Evolutionary conservation across 1,140 invertebrate genomes (phyloP), one percentile per base, ranked within the genome.

Genomic region (Augochlora pura): DNA sequence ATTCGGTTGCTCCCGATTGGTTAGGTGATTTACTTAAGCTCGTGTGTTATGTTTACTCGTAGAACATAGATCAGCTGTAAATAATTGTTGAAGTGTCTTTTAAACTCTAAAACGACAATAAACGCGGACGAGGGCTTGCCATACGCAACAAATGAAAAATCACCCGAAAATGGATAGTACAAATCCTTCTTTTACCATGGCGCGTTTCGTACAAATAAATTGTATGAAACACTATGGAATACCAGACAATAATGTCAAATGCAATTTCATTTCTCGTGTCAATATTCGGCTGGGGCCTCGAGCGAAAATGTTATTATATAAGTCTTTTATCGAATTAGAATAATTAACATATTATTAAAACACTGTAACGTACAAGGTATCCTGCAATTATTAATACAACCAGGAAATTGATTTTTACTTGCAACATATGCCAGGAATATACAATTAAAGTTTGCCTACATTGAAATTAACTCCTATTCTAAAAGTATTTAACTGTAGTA

Each of bases 201-300:
- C 32, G 21, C 42, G 54, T 70, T 77, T 77, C 74, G 67, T 59
- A 16, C 12, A 27, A 73, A 81, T 75, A 74, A 78, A 67, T 81
- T 32, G 32, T 32, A 82, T 64, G 69, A 8, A 57, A 57, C 18
- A 57, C 8, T 8, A n/a, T n/a, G n/a, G n/a, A 83, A 83, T 64
- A 54, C 76, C 75, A 23, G 83, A 87, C 77, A 87, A 87, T 85
- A 85, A 82, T 39, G 46, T 60, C 72, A 59, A 75, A 18, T 63
- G 59, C 54, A 69, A 52, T 75, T 80, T 54, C 38, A 57, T 6
- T 79, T 81, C 65, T 62, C 66, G 39, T 79, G 81, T 76, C 54
- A 64, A 32, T 52, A 52, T 52, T 77, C 38, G 42, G 49, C 23
- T 54, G 14, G 1, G 46, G 23, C 42, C 57, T 49, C 10, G 54